A percentile compares a stretch with the other conserved stretches of the same genome.
Evolutionary conservation across 2,797 vertebrate species (phyloP).

Genomic region (Silurus aristotelis): DNA sequence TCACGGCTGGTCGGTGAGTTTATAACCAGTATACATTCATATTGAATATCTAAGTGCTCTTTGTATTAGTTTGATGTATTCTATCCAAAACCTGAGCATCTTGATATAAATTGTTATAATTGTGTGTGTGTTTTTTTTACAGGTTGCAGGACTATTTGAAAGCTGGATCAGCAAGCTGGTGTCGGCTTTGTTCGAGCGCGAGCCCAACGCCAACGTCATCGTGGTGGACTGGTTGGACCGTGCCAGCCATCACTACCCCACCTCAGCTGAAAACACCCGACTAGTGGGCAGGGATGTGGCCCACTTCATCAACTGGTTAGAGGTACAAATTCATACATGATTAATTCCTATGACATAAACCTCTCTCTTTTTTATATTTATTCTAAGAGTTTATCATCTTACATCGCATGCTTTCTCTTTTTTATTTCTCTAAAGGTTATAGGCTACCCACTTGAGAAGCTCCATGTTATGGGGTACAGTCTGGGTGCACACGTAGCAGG

Average conservation of each 20-base stretch:
- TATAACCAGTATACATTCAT: background rate
- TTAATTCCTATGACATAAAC: background rate
- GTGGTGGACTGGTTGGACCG: conserved; percentile 83
- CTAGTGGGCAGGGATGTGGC: conserved; percentile 83
- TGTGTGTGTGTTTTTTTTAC: background rate
- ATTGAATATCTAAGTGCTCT: background rate
- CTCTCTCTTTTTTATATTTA: background rate
- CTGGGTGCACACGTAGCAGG: conserved; percentile 86
- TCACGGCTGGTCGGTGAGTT: conserved; percentile 86
- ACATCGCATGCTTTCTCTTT: background rate
- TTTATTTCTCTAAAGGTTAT: conserved; percentile 62
- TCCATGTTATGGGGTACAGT: conserved; percentile 85
- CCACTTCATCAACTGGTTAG: conserved; percentile 82
- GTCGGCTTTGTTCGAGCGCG: conserved; percentile 80
- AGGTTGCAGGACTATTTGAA: conserved; percentile 88
- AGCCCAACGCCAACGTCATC: conserved; percentile 81
- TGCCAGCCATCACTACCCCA: conserved; percentile 82
- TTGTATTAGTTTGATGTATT: background rate
- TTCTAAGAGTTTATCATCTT: background rate
- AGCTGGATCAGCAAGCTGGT: conserved; percentile 85
- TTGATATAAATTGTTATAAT: background rate
- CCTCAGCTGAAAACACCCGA: conserved; percentile 79
- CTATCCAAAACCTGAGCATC: background rate
- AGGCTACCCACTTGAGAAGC: conserved; percentile 77
- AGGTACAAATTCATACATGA: conserved; percentile 63